Percentiles rank a stretch among this genome's conserved stretches.
phyloP scores from a whole-genome alignment of 1,140 invertebrate species.

The Monomorium pharaonis region DNA sequence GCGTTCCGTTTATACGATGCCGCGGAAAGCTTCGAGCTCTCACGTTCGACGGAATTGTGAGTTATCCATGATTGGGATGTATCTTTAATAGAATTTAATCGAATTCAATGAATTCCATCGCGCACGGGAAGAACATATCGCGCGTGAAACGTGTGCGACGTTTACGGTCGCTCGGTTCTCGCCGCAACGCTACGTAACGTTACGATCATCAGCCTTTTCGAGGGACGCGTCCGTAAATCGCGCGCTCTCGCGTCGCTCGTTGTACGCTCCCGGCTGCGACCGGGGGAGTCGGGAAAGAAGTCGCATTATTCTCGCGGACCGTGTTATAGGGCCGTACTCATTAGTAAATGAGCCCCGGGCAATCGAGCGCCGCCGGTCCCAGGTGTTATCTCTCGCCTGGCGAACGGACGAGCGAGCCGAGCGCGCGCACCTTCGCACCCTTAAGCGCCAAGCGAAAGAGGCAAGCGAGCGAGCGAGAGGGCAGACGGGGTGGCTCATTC shows the following conservation, averaged over 20 bases:
- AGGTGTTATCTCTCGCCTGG: conserved; percentile 78
- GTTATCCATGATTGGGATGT: background rate
- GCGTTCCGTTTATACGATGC: background rate
- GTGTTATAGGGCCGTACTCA: conserved; percentile 78
- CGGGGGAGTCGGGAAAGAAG: conserved; percentile 61
- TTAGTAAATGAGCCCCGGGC: conserved; percentile 82
- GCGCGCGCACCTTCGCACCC: conserved; percentile 55
- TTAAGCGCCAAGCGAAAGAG: conserved; percentile 50
- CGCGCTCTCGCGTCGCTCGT: conserved; percentile 15
- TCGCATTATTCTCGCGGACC: conserved; percentile 66
- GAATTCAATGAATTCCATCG: background rate
- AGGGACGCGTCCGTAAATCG: conserved; percentile 34
- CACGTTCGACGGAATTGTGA: background rate
- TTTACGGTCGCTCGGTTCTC: background rate
- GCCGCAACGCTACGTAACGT: background rate
- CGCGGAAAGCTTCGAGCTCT: background rate
- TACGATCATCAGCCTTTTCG: conserved; percentile 7
- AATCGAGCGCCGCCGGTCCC: conserved; percentile 76
- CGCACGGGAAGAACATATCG: background rate
- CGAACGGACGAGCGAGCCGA: conserved; percentile 65
- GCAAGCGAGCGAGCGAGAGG: background rate
- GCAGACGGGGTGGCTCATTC: conserved; percentile 48
- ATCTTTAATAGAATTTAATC: background rate
- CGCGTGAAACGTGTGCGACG: too few species aligned
- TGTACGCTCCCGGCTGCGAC: background rate